Base-by-base conservation (phyloP, 2,797 vertebrate species). In the Ataeniobius toweri region DNA sequence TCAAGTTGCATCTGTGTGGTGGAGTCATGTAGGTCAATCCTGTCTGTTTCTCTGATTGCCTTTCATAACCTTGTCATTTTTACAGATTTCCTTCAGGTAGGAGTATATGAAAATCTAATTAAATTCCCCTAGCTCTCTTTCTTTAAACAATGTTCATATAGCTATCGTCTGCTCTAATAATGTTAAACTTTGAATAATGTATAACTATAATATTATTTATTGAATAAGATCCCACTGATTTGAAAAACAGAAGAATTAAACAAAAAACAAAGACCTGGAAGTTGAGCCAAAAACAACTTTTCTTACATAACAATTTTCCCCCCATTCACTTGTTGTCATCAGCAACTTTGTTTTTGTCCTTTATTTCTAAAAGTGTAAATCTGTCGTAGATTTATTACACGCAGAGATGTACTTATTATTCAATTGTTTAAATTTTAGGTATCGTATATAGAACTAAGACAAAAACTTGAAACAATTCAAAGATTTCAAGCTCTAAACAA, bases 1-100 rank as follows among this genome's bases (percentile, higher is more conserved):
- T 84, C 65, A 58, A 39, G 51, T 74, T 58, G 31, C 14, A 24
- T 80, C 77, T 46, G 3, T 76, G 75, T 73, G 28, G 51, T 24
- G 24, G 53, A 68, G 39, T 70, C 75, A 78, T 58, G 71, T 74
- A 73, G 80, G 55, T 26, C 75, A 75, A 80, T 74, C 44, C 9
- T 82, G 46, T 82, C 77, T 53, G 41, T 69, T 74, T 63, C 63
- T 51, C 39, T 81, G 69, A 75, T 79, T 77, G 28, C 24, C 24
- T 48, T 63, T 55, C 16, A 51, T 18, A 36, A 73, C 22, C 6
- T 22, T 48, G 53, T 18, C n/a, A 65, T 68, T 79, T 83, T 59
- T 39, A 1, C 39, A 0, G 1, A 2, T 7, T n/a, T 41, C 28
- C 20, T 24, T 67, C 22, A 10, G 50, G 51, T 31, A 39, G 13